Evolutionary conservation across 1,140 invertebrate species (phyloP).

Genomic region (Drosophila nannoptera): DNA sequence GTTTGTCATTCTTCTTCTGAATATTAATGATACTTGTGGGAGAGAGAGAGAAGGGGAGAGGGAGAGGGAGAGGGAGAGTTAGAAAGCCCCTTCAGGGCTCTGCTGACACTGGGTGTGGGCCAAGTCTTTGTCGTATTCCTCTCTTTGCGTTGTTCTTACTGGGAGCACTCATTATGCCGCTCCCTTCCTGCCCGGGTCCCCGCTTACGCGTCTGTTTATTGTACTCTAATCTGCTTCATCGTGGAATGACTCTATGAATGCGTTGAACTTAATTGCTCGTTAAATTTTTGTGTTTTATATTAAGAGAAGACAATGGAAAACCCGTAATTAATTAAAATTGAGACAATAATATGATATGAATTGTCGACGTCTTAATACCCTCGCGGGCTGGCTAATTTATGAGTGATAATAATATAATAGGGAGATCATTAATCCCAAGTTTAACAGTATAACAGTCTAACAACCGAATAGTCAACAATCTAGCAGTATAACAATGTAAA

Average conservation of each 20-base stretch:
- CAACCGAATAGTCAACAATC: background rate
- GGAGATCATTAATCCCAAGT: background rate
- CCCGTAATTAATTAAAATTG: slow-evolving; percentile 30
- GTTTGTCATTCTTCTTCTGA: background rate
- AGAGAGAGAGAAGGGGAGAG: background rate
- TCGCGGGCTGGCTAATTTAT: background rate
- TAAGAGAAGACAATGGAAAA: slow-evolving; percentile 15
- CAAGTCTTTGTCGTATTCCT: background rate
- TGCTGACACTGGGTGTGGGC: background rate
- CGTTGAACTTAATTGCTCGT: slow-evolving; percentile 52
- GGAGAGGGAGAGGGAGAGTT: background rate
- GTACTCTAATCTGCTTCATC: background rate
- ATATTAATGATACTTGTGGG: background rate
- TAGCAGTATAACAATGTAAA: background rate
- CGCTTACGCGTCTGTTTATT: background rate
- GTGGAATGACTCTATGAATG: background rate
- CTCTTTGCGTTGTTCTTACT: background rate
- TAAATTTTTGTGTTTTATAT: slow-evolving; percentile 45
- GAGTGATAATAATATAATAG: background rate
- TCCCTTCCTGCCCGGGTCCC: background rate
- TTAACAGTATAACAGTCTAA: background rate
- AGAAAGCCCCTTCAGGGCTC: no score
- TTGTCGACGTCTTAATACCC: background rate
- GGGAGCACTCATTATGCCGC: background rate
- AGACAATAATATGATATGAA: background rate